Conservation (phyloP, 2,797 vertebrate genomes). For the Botia kubotai region DNA sequence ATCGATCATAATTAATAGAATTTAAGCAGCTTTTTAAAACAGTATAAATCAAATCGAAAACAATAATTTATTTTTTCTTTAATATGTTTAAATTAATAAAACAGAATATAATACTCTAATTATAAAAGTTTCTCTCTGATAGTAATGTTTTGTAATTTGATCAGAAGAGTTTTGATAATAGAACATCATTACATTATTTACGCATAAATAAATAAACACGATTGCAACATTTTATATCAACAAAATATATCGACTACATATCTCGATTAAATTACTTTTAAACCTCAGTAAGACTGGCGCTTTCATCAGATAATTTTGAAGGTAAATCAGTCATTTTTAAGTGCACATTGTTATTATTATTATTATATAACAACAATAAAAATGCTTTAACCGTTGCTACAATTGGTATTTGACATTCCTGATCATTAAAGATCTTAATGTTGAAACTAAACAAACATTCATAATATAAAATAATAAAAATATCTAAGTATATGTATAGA, state of each 20-base stretch:
- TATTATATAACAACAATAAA: not conserved
- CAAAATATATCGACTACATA: not conserved
- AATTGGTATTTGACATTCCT: not conserved
- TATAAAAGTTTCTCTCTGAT: not conserved
- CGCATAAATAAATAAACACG: not conserved
- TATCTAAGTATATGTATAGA: not conserved
- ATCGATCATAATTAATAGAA: constrained; percentile 22
- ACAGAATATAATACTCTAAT: not conserved
- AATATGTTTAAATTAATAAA: not conserved
- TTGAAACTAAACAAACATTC: not conserved
- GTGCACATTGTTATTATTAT: constrained; percentile 1
- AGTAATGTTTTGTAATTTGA: not conserved
- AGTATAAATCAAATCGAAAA: constrained; percentile 3
- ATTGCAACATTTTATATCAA: not conserved
- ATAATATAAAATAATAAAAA: not conserved
- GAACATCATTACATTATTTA: not conserved
- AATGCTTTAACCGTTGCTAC: not conserved
- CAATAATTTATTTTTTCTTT: not conserved
- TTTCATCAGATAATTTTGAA: not conserved
- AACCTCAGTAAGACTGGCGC: not conserved
- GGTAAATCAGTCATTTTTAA: not conserved
- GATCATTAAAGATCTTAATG: not conserved
- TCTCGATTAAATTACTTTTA: not conserved
- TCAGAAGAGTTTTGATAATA: not conserved
- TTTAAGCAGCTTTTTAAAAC: not conserved